A percentile compares a stretch with the other conserved stretches of the same genome.
These are phyloP conservation scores for Plecturocebus donacophilus DNA, from an alignment of 2,113 vertebrate species.

Conservation along the genomic window DNA sequence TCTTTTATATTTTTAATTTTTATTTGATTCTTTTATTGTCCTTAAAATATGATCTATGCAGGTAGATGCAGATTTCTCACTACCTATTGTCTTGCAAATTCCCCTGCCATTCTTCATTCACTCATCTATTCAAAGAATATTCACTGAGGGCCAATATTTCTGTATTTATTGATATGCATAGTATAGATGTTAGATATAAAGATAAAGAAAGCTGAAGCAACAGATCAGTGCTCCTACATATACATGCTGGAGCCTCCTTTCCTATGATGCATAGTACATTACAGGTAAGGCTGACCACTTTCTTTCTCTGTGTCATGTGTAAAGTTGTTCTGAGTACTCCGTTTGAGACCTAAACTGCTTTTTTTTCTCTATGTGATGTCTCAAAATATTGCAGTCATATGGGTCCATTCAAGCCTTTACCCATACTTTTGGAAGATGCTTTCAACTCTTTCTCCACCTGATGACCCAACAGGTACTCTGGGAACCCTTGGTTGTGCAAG, in stretches of 20 bases:
- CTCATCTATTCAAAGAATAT: not conserved
- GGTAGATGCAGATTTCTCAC: not conserved
- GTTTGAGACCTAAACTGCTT: accelerated
- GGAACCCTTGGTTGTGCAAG: not conserved
- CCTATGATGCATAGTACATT: accelerated
- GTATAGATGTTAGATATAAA: not conserved
- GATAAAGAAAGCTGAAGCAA: not conserved
- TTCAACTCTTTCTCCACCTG: not conserved
- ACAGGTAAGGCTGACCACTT: not conserved
- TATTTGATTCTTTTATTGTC: not conserved
- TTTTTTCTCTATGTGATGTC: not conserved
- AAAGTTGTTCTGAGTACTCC: not conserved
- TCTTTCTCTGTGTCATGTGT: not conserved
- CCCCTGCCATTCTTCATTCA: not conserved
- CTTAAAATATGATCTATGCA: not conserved
- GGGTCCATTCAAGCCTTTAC: not conserved
- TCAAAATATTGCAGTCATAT: not conserved
- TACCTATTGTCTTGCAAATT: accelerated
- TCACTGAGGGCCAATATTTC: not conserved
- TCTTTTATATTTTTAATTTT: not conserved
- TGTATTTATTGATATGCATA: not conserved
- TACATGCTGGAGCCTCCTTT: accelerated
- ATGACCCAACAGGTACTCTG: not conserved
- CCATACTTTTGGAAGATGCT: not conserved
- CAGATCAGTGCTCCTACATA: accelerated